Evolutionary conservation across 2,113 vertebrate species (phyloP), one percentile per base, ranked within the genome.

Genomic region (Rallus limicola): DNA sequence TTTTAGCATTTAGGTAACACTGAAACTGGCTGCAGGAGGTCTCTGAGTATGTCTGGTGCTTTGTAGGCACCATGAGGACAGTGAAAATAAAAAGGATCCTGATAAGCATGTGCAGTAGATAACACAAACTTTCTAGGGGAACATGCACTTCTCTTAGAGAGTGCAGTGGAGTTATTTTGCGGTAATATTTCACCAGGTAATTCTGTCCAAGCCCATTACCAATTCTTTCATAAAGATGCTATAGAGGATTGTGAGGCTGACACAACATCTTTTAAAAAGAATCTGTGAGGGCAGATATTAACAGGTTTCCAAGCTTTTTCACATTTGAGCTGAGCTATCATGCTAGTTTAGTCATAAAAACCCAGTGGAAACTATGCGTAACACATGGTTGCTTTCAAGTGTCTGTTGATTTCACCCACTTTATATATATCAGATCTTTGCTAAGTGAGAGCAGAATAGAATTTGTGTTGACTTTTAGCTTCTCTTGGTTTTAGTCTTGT

Each of bases 351-450:
- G 72, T 77, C 88, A 86, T 82, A 93, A 77, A 97, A 96, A n/a
- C 33, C 24, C 78, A 53, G 26, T 75, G 79, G 88, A 96, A 97
- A 97, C 83, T 84, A 93, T 60, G 68, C 56, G 34, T 60, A 76
- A 70, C 60, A 75, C 2, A 29, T 38, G 52, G 64, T 93, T 93
- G 85, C 78, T 92, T 93, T 96, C 89, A 90, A 81, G 72, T 97
- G 75, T 93, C 79, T 94, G 81, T 59, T 97, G 84, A 96, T 92
- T 96, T 96, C 59, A 93, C 42, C 33, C 56, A 13, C 78, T 96
- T 89, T 95, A 92, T 83, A 46, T 53, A 24, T 11, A 79, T 78
- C 64, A 85, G 58, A 83, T 87, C 34, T 69, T 67, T 80, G 90
- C 50, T 93, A 46, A 97, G 31, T 48, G 68, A 75, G 50, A 81